Percentiles rank a stretch among this genome's conserved stretches.
Conservation (phyloP, 2,113 vertebrate species). For the Phalacrocorax carbo region DNA sequence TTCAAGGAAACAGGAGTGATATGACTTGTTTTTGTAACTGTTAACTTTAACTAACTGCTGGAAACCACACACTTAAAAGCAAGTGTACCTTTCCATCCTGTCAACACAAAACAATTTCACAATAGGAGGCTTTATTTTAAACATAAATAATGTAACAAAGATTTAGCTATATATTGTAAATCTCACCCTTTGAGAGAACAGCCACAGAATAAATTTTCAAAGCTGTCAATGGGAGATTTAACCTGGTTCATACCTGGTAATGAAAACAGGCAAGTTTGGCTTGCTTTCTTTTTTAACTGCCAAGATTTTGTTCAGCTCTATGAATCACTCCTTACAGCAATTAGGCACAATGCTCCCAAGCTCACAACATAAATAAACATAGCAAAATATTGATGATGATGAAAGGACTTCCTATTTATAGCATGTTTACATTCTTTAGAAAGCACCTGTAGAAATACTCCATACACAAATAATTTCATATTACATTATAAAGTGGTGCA, state of each 20-base stretch:
- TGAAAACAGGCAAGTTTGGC: background rate
- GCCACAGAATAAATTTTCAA: background rate
- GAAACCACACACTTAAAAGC: background rate
- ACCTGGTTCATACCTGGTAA: background rate
- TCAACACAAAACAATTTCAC: background rate
- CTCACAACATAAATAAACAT: background rate
- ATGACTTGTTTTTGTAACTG: background rate
- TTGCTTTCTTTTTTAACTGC: background rate
- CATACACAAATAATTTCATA: fast-evolving
- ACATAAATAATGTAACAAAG: background rate
- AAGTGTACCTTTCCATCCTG: background rate
- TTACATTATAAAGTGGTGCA: background rate
- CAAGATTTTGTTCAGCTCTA: background rate
- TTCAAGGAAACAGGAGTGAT: background rate
- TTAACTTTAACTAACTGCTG: background rate
- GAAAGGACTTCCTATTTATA: background rate
- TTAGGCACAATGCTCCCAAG: background rate
- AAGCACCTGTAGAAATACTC: background rate
- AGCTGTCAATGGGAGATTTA: background rate
- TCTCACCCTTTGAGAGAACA: background rate
- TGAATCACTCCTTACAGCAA: background rate
- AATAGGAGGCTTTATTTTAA: background rate
- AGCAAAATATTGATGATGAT: background rate
- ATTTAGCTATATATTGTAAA: background rate
- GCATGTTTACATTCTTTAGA: background rate